Evolutionary conservation across 53 echinoderm and acorn worm genomes (phyloP), one percentile per base, ranked within the genome.

Genomic region (Echinometra lucunter): DNA sequence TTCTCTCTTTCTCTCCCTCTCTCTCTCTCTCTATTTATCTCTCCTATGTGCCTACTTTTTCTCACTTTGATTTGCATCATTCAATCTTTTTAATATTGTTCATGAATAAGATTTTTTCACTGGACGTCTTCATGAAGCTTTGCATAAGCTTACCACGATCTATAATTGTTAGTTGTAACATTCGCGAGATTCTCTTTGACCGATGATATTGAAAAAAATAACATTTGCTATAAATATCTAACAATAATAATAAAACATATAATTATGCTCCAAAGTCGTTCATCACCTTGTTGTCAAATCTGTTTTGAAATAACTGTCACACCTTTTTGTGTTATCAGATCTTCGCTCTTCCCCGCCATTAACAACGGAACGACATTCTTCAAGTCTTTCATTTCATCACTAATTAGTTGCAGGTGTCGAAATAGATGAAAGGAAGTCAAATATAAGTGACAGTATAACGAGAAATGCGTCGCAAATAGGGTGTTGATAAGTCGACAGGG

Each of bases 401-500:
- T 69, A 69, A 69, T 69, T 69, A 69, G 11, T 69, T 69, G 69
- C 69, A 69, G 69, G 69, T 69, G 69, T 12, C 34, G 69, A 69
- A 32, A 69, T 34, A 69, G 69, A 69, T 34, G 69, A 32, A 34
- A 69, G 69, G 69, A 69, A 69, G 69, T 32, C 8, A 69, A 34
- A 34, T 34, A 7, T 28, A 10, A 69, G 69, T 69, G 69, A 69
- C 69, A 69, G 69, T 9, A 69, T 63, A 23, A 63, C 63, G 63
- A 63, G 19, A 69, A 34, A 69, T 69, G 34, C 69, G 32, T 34
- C 34, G 34, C 30, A 69, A 7, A 69, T 69, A 69, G 69, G 69
- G 34, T 69, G 69, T 69, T 69, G 69, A 69, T 69, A 69, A 69
- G 69, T 32, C 19, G 30, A 34, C 11, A 34, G 34, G 13, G 34